Evolutionary conservation across 2,888 invertebrate species (phyloP).

Genomic region (Phortica okadai): DNA sequence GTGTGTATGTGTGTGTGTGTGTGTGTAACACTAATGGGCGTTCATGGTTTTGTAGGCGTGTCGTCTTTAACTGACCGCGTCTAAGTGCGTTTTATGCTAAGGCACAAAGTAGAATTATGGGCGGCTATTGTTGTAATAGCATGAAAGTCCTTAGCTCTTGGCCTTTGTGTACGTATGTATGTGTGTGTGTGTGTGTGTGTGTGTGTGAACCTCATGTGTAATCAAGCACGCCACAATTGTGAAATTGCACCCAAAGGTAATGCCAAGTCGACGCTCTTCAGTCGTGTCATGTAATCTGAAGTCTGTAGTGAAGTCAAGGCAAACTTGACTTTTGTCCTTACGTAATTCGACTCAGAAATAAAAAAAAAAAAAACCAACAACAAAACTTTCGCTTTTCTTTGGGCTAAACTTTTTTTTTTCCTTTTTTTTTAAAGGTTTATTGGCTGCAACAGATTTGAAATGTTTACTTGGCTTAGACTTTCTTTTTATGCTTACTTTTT

Average conservation of each 20-base stretch:
- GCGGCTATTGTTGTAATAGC: slow-evolving; percentile 19
- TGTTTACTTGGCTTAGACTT: slow-evolving; percentile 42
- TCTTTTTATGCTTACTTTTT: not conserved
- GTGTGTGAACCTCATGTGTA: slow-evolving; percentile 56
- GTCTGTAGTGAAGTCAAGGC: slow-evolving; percentile 4
- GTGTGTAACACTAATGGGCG: not conserved
- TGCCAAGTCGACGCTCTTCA: not conserved
- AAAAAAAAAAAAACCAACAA: not conserved
- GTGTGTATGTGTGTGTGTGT: slow-evolving; percentile 5
- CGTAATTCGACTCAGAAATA: not conserved
- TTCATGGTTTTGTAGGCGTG: slow-evolving; percentile 48
- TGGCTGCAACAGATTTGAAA: slow-evolving; percentile 30
- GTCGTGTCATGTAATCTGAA: not conserved
- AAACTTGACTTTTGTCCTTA: slow-evolving; percentile 35
- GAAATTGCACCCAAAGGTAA: slow-evolving; percentile 71
- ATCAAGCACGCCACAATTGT: slow-evolving; percentile 64
- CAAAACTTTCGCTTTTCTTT: slow-evolving; percentile 20
- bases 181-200: slow-evolving; percentile 41
- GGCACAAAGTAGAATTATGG: slow-evolving; percentile 12
- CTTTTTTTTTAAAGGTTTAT: slow-evolving; percentile 38
- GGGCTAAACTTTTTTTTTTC: slow-evolving; percentile 51
- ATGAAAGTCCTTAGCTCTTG: slow-evolving; percentile 12
- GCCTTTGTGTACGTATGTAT: slow-evolving; percentile 24
- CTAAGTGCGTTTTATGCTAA: slow-evolving; percentile 59
- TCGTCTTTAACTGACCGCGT: slow-evolving; percentile 60